Conservation (phyloP, 1,140 invertebrate genomes). For the Brachionus paranguensis region DNA sequence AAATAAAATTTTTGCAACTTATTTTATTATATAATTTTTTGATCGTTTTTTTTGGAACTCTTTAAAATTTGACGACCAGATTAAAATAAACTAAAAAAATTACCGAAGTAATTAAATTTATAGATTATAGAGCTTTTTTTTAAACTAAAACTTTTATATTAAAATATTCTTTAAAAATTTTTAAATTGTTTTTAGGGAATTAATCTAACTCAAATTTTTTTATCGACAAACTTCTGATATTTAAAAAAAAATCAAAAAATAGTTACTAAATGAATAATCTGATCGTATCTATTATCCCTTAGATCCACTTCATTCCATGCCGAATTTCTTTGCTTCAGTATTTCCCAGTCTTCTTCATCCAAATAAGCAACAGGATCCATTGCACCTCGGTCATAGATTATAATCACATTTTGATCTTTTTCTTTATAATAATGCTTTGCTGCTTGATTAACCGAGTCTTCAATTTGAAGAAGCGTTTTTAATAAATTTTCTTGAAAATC, state of each 20-base stretch:
- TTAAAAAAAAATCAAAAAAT: background rate
- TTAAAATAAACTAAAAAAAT: too few species aligned
- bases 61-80: too few species aligned
- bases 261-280: constrained; percentile 60
- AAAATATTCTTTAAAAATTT: too few species aligned
- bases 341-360: constrained; percentile 81
- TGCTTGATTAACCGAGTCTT: constrained; percentile 85
- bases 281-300: constrained; percentile 90
- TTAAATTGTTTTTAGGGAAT: too few species aligned
- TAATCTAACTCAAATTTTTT: too few species aligned
- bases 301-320: constrained; percentile 87
- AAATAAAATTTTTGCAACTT: too few species aligned
- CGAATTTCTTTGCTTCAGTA: constrained; percentile 71
- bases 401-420: constrained; percentile 71
- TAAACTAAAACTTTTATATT: too few species aligned
- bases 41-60: too few species aligned
- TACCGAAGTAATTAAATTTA: too few species aligned
- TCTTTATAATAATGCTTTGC: constrained; percentile 66
- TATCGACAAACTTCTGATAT: background rate
- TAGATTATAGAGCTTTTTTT: too few species aligned
- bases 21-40: too few species aligned
- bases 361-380: constrained; percentile 97
- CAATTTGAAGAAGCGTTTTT: constrained; percentile 93
- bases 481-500: constrained; percentile 92
- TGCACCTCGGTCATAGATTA: constrained; percentile 94